A percentile compares a stretch with the other conserved stretches of the same genome.
Conservation (phyloP, 2,888 invertebrate genomes). For the Agrochola macilenta region DNA sequence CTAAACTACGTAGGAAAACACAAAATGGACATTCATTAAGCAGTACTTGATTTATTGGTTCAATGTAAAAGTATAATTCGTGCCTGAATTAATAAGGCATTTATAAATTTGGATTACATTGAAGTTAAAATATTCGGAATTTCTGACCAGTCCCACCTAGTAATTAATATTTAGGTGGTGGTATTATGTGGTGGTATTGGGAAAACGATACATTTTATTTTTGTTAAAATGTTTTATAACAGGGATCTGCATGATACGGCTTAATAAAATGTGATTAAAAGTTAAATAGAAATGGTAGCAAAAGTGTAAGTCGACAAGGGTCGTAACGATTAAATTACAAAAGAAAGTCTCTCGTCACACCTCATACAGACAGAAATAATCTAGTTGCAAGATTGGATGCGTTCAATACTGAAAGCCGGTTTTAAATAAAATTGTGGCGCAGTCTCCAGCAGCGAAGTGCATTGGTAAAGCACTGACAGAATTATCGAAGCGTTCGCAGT, state of each 20-base stretch:
- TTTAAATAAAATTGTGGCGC: conserved; percentile 80
- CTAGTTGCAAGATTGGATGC: conserved; percentile 75
- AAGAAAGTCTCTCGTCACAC: conserved; percentile 81
- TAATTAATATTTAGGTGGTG: conserved; percentile 3
- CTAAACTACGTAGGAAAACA: conserved; percentile 48
- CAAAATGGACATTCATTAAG: conserved; percentile 46
- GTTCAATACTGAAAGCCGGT: conserved; percentile 73
- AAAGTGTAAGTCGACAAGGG: conserved; percentile 80
- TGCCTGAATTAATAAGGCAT: conserved; percentile 33
- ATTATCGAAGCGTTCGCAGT: conserved; percentile 80
- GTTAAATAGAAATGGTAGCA: conserved; percentile 80
- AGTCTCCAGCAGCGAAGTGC: conserved; percentile 86
- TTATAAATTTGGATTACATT: conserved; percentile 26
- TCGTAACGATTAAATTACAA: conserved; percentile 82
- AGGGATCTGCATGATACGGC: conserved; percentile 63
- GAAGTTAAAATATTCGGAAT: conserved; percentile 19
- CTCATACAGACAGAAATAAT: conserved; percentile 77
- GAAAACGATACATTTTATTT: conserved; percentile 28
- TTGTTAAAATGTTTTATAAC: conserved; percentile 29
- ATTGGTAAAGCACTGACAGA: conserved; percentile 86
- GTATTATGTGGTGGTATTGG: not conserved
- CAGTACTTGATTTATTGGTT: conserved; percentile 48
- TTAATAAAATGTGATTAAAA: conserved; percentile 78
- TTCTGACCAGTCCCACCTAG: conserved; percentile 5
- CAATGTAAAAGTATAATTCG: conserved; percentile 49